These are phyloP conservation scores for Oikopleura dioica DNA, from an alignment of 23 tunicate species.

Conservation along the genomic window DNA sequence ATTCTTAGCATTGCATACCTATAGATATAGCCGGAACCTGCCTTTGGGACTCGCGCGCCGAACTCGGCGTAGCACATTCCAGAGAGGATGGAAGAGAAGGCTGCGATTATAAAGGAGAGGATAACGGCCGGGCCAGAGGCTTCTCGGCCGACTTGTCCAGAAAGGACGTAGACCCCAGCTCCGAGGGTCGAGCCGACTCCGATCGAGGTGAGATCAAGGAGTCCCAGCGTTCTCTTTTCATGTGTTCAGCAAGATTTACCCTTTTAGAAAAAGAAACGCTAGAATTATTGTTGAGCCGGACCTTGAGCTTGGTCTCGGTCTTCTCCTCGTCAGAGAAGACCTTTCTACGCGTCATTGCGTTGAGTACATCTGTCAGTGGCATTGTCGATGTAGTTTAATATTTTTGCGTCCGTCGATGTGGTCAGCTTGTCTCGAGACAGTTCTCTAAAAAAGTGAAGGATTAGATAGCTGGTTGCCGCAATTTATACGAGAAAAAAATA, in stretches of 20 bases:
- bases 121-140: constrained; percentile 55
- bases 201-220: constrained; percentile 30
- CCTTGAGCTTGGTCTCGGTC: constrained; percentile 6
- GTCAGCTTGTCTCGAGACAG: too few species aligned
- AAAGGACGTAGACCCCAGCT: constrained; percentile 73
- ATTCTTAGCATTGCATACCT: constrained; percentile 11
- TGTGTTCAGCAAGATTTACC: too few species aligned
- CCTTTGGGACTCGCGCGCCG: constrained; percentile 77
- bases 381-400: neutral
- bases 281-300: too few species aligned
- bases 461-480: too few species aligned
- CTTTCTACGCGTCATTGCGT: neutral
- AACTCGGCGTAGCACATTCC: constrained; percentile 90
- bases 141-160: constrained; percentile 52
- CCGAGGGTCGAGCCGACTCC: constrained; percentile 85
- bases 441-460: too few species aligned
- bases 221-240: neutral
- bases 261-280: too few species aligned
- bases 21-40: constrained; percentile 74
- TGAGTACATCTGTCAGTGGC: neutral
- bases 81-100: constrained; percentile 36
- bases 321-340: constrained; percentile 6
- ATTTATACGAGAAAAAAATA: too few species aligned
- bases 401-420: too few species aligned
- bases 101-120: constrained; percentile 55